Percentiles rank a stretch among this genome's conserved stretches.
These are phyloP conservation scores for Stegana nigrithorax DNA, from an alignment of 2,888 invertebrate species.

Conservation along the genomic window DNA sequence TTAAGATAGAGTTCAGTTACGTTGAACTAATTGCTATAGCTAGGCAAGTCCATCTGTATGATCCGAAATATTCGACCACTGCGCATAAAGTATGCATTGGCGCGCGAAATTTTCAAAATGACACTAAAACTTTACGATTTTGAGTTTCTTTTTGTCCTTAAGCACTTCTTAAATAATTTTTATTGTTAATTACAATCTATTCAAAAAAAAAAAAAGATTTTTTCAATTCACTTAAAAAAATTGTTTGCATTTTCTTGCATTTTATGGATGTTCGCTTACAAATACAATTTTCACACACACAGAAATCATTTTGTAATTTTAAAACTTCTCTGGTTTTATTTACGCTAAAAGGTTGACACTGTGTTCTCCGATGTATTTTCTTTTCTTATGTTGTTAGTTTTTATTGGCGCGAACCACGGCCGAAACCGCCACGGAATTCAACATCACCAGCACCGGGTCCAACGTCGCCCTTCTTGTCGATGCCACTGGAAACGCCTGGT, in stretches of 20 bases:
- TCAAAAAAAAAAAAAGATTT: background rate
- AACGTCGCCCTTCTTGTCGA: conserved; percentile 96
- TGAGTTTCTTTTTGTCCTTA: too few species aligned
- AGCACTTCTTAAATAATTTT: too few species aligned
- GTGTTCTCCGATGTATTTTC: background rate
- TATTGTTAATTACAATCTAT: background rate
- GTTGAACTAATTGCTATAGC: too few species aligned
- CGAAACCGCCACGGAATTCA: conserved; percentile 90
- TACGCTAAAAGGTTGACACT: background rate
- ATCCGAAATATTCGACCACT: too few species aligned
- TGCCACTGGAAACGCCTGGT: conserved; percentile 76
- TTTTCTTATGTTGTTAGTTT: background rate
- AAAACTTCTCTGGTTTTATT: background rate
- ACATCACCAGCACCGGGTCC: conserved; percentile 94
- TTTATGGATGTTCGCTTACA: conserved; percentile 1
- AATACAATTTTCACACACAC: conserved; percentile 12
- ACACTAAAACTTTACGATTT: too few species aligned
- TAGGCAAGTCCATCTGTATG: too few species aligned
- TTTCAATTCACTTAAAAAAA: conserved; percentile 7
- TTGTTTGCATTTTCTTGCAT: conserved; percentile 30
- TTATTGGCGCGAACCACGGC: conserved; percentile 75
- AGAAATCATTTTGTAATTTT: background rate
- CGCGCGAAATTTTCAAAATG: too few species aligned
- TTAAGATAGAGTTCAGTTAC: too few species aligned
- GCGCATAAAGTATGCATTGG: too few species aligned